phyloP scores from a whole-genome alignment of 1,140 invertebrate species.

The Drosophila sturtevanti region DNA sequence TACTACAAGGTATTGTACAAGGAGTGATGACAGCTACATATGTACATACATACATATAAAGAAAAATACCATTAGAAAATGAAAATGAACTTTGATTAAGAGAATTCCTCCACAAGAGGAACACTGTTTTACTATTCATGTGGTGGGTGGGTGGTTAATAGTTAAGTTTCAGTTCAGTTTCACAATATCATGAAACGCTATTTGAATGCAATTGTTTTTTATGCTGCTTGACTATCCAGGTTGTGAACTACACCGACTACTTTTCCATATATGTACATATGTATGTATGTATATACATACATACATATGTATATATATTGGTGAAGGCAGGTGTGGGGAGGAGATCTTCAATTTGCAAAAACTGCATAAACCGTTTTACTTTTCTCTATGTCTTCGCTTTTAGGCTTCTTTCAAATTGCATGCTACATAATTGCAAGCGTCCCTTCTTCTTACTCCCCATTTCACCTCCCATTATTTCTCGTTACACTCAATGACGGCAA shows the following conservation, averaged over 20 bases:
- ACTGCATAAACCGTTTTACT: conserved; percentile 37
- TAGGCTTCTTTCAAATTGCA: conserved; percentile 40
- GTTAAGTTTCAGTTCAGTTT: background rate
- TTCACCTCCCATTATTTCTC: background rate
- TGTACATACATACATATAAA: too few relatives aligned
- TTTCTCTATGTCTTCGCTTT: conserved; percentile 11
- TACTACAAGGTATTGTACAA: too few relatives aligned
- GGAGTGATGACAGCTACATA: too few relatives aligned
- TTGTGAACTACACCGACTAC: conserved; percentile 28
- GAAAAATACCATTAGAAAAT: too few relatives aligned
- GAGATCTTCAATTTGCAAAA: conserved; percentile 47
- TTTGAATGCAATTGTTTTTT: conserved; percentile 25
- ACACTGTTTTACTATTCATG: background rate
- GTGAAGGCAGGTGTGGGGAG: conserved; percentile 7
- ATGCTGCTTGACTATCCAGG: conserved; percentile 52
- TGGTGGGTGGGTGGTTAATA: too few relatives aligned
- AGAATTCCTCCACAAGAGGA: background rate
- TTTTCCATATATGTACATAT: conserved; percentile 12
- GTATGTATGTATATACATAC: too few relatives aligned
- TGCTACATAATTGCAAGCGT: conserved; percentile 53
- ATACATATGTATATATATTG: background rate
- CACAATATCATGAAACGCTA: background rate
- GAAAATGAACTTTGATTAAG: too few relatives aligned
- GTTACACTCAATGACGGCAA: conserved; percentile 39
- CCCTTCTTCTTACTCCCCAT: background rate